Conservation (phyloP, 35 echinoderm and acorn worm genomes). For the Anneissia japonica region DNA sequence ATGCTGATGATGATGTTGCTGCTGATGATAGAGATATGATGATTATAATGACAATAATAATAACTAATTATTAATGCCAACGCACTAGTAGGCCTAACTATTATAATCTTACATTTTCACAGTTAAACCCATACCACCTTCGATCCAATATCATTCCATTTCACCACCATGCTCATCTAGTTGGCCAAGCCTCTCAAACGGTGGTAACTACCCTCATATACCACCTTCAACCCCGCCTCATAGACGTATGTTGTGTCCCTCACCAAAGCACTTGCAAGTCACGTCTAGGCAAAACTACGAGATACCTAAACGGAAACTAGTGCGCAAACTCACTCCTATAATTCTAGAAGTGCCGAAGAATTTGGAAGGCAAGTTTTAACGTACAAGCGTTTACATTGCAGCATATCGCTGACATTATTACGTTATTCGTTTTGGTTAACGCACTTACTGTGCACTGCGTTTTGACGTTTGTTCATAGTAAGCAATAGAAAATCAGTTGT, state of each 20-base stretch:
- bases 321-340: neutral
- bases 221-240: neutral
- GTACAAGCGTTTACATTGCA: too few relatives aligned
- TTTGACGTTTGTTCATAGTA: too few relatives aligned
- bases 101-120: too few relatives aligned
- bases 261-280: neutral
- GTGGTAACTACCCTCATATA: neutral
- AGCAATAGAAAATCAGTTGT: too few relatives aligned
- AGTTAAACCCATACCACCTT: neutral
- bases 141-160: neutral
- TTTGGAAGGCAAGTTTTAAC: neutral
- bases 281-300: neutral
- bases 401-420: too few relatives aligned
- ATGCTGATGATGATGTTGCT: too few relatives aligned
- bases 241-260: neutral
- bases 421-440: too few relatives aligned
- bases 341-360: neutral
- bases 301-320: neutral
- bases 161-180: neutral
- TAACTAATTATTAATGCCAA: too few relatives aligned
- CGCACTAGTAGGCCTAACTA: too few relatives aligned
- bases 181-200: neutral
- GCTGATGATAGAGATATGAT: too few relatives aligned
- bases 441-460: too few relatives aligned
- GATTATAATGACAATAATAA: too few relatives aligned